These are phyloP conservation scores for Tiliqua scincoides DNA, from an alignment of 2,113 vertebrate genomes.

Conservation along the genomic window DNA sequence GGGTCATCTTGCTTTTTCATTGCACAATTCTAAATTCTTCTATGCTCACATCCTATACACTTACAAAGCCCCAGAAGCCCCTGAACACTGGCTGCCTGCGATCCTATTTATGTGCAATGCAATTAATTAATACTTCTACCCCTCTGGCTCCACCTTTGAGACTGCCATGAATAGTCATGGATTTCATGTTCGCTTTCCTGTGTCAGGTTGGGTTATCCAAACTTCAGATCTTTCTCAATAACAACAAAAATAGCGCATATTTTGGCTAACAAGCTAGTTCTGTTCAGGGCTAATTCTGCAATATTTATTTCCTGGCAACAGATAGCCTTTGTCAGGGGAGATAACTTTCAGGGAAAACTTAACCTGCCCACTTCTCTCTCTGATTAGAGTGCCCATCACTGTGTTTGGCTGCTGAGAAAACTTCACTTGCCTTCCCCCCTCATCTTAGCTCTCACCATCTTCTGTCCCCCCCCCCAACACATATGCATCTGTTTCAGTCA, in stretches of 20 bases:
- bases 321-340: neutral
- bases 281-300: neutral
- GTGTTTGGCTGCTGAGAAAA: neutral
- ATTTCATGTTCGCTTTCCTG: neutral
- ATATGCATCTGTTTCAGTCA: neutral
- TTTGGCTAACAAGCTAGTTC: neutral
- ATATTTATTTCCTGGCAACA: neutral
- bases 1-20: neutral
- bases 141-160: neutral
- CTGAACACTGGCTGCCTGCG: neutral
- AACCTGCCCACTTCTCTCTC: neutral
- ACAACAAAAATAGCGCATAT: neutral
- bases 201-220: rapidly evolving
- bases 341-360: neutral
- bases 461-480: no score
- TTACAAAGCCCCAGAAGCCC: neutral
- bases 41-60: rapidly evolving
- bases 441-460: neutral
- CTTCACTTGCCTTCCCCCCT: neutral
- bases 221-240: neutral
- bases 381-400: neutral
- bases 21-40: neutral
- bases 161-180: neutral
- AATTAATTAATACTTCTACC: neutral
- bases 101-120: neutral